Base-by-base conservation (phyloP, 1,140 invertebrate species). In the Pogonomyrmex barbatus region DNA sequence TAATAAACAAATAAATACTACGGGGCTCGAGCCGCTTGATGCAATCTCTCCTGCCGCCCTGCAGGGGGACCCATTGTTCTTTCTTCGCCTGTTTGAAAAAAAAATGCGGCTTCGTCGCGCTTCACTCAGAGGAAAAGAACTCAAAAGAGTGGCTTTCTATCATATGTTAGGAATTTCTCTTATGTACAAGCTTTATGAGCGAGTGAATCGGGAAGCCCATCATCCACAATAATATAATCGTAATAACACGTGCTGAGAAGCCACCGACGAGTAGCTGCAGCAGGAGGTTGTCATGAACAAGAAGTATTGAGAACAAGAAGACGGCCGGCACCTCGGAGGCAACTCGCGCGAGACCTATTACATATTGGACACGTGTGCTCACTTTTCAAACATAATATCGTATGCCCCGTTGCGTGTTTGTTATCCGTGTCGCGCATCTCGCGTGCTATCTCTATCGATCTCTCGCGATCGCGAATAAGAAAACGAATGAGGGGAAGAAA, bases 391-490 rank as follows among this genome's bases (percentile, higher is more conserved):
- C 45, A 42, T 62, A 42, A 67, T 67, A 79, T 30, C 62, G 45
- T 10, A n/a, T 14, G 60, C 62, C 62, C 30, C 30, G 17, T 62
- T 47, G 62, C 60, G 77, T 67, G 62, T 79, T 79, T 67, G 62
- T 67, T 81, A 81, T 68, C 62, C 62, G 63, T 47, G 56, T 63
- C 63, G 60, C 33, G 62, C 12, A 42, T 68, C 62, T 68, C 12
- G 62, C 47, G 47, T 36, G 77, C 77, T 78, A 67, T 79, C 77
- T 67, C 62, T 67, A 79, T 79, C 62, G 77, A 79, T 79, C 60
- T 60, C 76, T 75, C 70, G 50, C 47, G 56, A 76, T 76, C 42
- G 36, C 73, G 45, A 17, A 47, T 60, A 67, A 79, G 62, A 67
- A 52, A 47, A 4, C 45, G 24, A 8, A 39, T n/a, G 36, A 30